Base-by-base conservation (phyloP, 2,888 invertebrate species). In the Dynastes maya region DNA sequence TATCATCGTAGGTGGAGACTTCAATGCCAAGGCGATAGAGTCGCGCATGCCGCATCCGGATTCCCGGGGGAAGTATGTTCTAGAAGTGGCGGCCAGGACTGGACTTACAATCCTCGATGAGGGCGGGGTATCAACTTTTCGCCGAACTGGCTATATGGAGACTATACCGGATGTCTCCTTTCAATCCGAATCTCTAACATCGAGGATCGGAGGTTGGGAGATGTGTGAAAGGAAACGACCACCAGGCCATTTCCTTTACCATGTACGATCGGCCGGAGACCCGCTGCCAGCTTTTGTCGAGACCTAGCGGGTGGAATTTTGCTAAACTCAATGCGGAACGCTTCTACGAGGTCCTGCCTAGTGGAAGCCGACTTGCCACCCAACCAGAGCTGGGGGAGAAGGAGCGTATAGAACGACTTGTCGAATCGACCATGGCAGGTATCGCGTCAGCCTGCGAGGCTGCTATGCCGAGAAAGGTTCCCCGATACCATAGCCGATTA, bases 71-170 rank as follows among this genome's bases (percentile, higher is more conserved):
- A 40, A 45, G 27, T 9, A 16, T 29, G 27, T 71, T n/a, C 71
- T 71, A 13, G 71, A 71, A n/a, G 45, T 75, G 64, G 51, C 64
- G 22, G 63, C 75, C 8, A 61, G 64, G 16, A 6, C 40, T 8
- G 45, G 64, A 11, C 45, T 75, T 6, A 22, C 8, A 5, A 49
- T 63, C 8, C 32, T 75, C 2, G 64, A 75, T 16, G 45, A 49
- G 13, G 37, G 64, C 1, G 2, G 32, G 4, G 40, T 16, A 29
- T 37, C 64, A 29, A 64, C 64, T 13, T 64, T 64, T 5, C 11
- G 37, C 13, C 55, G 55, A 4, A 1, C 55, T n/a, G 55, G 55
- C 16, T 55, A 55, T n/a, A 8, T 4, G 8, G 55, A 55, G n/a
- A 55, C 55, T 8, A 55, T 55, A 16, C 55, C 55, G 6, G 22